A percentile compares a stretch with the other conserved stretches of the same genome.
These are phyloP conservation scores for Sericinus montela DNA, from an alignment of 2,888 invertebrate species.

Conservation along the genomic window DNA sequence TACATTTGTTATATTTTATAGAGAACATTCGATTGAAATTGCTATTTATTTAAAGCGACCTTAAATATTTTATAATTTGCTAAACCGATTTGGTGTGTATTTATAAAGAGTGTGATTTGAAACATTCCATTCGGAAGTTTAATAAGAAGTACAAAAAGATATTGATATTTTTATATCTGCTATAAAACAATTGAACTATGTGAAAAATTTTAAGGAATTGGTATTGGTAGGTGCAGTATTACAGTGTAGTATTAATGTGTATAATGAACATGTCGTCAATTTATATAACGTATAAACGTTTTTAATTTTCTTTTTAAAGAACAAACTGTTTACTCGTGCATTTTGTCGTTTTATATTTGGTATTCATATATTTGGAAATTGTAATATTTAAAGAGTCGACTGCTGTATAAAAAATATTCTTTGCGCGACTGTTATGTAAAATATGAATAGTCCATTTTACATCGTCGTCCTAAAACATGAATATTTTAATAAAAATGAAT, in stretches of 20 bases:
- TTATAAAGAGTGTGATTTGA: slow-evolving; percentile 65
- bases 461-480: slow-evolving; percentile 64
- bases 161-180: slow-evolving; percentile 70
- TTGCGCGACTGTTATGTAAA: slow-evolving; percentile 25
- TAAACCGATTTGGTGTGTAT: slow-evolving; percentile 55
- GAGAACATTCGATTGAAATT: slow-evolving; percentile 45
- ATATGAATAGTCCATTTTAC: slow-evolving; percentile 14
- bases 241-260: slow-evolving; percentile 53
- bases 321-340: slow-evolving; percentile 45
- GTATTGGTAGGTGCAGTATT: slow-evolving; percentile 59
- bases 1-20: slow-evolving; percentile 44
- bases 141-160: slow-evolving; percentile 74
- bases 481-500: slow-evolving; percentile 74
- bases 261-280: slow-evolving; percentile 47
- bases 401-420: slow-evolving; percentile 39
- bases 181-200: slow-evolving; percentile 46
- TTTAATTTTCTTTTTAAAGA: slow-evolving; percentile 31
- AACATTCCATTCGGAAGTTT: slow-evolving; percentile 74
- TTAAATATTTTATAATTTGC: slow-evolving; percentile 47
- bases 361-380: slow-evolving; percentile 55
- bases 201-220: slow-evolving; percentile 58
- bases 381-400: slow-evolving; percentile 44
- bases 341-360: slow-evolving; percentile 63
- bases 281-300: slow-evolving; percentile 41
- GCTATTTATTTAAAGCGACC: slow-evolving; percentile 64